Percentiles rank a stretch among this genome's conserved stretches.
Conservation (phyloP, 2,888 invertebrate genomes). For the Melikaiella ostensackeni region DNA sequence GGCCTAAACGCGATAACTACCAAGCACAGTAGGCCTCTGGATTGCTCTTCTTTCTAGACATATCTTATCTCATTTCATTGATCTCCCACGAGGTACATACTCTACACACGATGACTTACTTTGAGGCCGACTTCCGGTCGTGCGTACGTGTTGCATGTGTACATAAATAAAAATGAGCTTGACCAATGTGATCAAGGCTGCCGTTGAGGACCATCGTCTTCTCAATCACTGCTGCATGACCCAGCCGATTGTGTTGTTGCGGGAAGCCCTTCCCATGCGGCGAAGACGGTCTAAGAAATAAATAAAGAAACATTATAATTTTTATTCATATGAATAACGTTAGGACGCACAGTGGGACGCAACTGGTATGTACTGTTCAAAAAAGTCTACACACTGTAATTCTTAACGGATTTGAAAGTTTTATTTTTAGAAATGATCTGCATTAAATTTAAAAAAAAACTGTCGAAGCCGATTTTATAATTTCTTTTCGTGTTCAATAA, state of each 20-base stretch:
- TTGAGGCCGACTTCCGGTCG: conserved; percentile 6
- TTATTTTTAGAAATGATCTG: no score
- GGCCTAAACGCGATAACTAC: conserved; percentile 5
- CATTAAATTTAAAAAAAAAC: no score
- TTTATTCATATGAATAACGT: background rate
- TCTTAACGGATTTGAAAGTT: no score
- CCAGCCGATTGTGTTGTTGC: conserved; percentile 90
- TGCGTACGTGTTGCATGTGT: conserved; percentile 27
- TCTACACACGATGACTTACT: conserved; percentile 8
- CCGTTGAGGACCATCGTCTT: conserved; percentile 55
- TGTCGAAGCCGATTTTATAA: no score
- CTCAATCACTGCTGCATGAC: conserved; percentile 58
- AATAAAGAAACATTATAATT: conserved; percentile 52
- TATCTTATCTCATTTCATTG: conserved; percentile 8
- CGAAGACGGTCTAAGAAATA: conserved; percentile 83
- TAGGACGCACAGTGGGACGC: background rate
- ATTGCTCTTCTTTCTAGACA: background rate
- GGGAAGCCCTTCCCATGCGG: conserved; percentile 88
- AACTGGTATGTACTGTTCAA: no score
- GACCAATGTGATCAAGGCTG: conserved; percentile 48
- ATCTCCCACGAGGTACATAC: background rate
- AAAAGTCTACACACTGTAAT: no score
- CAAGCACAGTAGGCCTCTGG: conserved; percentile 6
- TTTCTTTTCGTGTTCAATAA: no score
- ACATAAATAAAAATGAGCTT: conserved; percentile 21